phyloP scores from a whole-genome alignment of 1,140 invertebrate species.

The Heliothis subflexa region DNA sequence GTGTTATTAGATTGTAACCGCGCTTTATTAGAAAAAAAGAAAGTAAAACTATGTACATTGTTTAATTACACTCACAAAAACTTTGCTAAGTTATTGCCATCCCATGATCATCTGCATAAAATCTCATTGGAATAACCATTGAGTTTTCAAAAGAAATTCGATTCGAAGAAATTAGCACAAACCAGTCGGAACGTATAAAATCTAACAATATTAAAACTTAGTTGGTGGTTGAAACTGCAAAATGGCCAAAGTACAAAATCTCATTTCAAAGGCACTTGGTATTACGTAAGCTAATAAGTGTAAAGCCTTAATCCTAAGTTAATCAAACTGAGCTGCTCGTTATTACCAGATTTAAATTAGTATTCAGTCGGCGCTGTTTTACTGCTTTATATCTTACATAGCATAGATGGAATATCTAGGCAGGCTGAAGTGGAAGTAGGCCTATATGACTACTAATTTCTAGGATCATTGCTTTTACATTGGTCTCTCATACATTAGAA shows the following conservation, averaged over 20 bases:
- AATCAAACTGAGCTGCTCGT: conserved; percentile 4
- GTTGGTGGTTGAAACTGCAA: background rate
- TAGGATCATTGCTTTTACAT: background rate
- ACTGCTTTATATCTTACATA: conserved; percentile 5
- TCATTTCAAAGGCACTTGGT: background rate
- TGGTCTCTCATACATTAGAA: background rate
- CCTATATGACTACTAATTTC: background rate
- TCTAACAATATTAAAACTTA: background rate
- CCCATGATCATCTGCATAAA: too few species aligned
- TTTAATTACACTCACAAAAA: too few species aligned
- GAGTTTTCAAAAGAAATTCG: too few species aligned
- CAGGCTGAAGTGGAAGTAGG: background rate
- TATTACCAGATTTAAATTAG: conserved; percentile 27
- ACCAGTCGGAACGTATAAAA: too few species aligned
- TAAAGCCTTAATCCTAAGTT: conserved; percentile 24
- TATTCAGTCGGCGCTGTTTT: conserved; percentile 3
- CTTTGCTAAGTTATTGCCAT: too few species aligned
- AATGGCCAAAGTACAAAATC: background rate
- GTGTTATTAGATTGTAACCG: too few species aligned
- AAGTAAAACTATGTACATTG: too few species aligned
- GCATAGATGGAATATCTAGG: background rate
- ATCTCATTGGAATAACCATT: too few species aligned
- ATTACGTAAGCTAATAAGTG: conserved; percentile 14
- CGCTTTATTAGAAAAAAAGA: too few species aligned
- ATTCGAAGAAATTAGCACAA: too few species aligned